Conservation (phyloP, 2,888 invertebrate species). For the Drosophila merina region DNA sequence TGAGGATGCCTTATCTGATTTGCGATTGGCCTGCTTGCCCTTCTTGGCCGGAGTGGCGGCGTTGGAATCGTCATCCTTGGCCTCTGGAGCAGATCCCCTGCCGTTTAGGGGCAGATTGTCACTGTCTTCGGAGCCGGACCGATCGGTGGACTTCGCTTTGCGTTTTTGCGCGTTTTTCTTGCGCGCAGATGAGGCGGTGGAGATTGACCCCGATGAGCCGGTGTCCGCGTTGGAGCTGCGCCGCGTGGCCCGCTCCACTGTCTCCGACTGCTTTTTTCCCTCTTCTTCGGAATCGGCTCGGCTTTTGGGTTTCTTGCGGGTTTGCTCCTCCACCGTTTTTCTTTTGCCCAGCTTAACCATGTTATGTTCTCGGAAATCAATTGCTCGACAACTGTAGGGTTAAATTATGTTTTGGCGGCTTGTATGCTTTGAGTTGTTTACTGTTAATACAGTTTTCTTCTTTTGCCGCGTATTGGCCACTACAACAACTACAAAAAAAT, state of each 20-base stretch:
- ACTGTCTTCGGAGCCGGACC: constrained; percentile 69
- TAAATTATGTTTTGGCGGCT: background rate
- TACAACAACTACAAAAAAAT: constrained; percentile 9
- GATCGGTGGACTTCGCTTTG: constrained; percentile 11
- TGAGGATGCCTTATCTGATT: constrained; percentile 6
- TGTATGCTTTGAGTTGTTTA: constrained; percentile 5
- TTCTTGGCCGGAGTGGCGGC: constrained; percentile 62
- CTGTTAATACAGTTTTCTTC: background rate
- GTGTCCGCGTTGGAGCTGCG: background rate
- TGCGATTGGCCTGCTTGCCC: constrained; percentile 37
- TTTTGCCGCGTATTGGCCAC: constrained; percentile 26
- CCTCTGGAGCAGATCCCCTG: background rate
- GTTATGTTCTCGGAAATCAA: background rate
- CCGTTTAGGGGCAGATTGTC: constrained; percentile 74
- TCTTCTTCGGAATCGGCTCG: constrained; percentile 46
- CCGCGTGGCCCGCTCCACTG: background rate
- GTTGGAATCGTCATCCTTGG: constrained; percentile 60
- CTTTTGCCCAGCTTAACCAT: constrained; percentile 82
- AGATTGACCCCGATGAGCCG: constrained; percentile 11
- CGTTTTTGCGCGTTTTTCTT: constrained; percentile 16
- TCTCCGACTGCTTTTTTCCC: constrained; percentile 25
- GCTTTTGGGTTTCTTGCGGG: constrained; percentile 76
- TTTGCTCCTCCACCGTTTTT: constrained; percentile 73
- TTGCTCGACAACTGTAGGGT: background rate
- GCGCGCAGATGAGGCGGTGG: background rate